Conservation (phyloP, 2,113 vertebrate species). For the Hipposideros armiger region DNA sequence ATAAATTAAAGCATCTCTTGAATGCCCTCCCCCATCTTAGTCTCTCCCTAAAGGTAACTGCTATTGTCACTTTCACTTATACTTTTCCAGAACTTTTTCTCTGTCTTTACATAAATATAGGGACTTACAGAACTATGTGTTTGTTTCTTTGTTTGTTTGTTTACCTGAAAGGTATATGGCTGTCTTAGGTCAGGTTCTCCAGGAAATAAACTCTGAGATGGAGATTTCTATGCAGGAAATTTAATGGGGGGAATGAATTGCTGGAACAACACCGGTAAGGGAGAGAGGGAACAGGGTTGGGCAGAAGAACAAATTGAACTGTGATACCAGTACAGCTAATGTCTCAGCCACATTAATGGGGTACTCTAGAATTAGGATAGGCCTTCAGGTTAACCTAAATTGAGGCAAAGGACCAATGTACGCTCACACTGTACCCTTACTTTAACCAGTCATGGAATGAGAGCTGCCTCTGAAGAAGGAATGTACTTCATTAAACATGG, state of each 20-base stretch:
- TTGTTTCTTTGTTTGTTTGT: not conserved
- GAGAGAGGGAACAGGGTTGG: not conserved
- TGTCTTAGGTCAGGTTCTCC: not conserved
- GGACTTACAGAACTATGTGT: not conserved
- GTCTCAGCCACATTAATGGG: accelerated
- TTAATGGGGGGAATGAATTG: not conserved
- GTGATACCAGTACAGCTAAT: not conserved
- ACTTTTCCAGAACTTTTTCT: not conserved
- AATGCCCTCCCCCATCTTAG: not conserved
- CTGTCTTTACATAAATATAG: not conserved
- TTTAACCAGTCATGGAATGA: not conserved
- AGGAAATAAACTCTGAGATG: not conserved
- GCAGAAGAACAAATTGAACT: not conserved
- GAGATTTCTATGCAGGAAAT: not conserved
- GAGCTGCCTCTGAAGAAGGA: not conserved
- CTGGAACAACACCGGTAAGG: not conserved
- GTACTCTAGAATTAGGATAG: not conserved
- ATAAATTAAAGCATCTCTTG: not conserved
- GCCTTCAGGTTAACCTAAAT: not conserved
- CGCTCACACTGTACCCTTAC: not conserved
- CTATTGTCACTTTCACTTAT: not conserved
- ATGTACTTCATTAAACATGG: not conserved
- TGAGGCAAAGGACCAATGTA: not conserved
- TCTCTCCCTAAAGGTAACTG: not conserved
- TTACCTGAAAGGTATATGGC: not conserved